A percentile compares a stretch with the other conserved stretches of the same genome.
Conservation (phyloP, 1,140 invertebrate genomes). For the Aphaenogaster floridana region DNA sequence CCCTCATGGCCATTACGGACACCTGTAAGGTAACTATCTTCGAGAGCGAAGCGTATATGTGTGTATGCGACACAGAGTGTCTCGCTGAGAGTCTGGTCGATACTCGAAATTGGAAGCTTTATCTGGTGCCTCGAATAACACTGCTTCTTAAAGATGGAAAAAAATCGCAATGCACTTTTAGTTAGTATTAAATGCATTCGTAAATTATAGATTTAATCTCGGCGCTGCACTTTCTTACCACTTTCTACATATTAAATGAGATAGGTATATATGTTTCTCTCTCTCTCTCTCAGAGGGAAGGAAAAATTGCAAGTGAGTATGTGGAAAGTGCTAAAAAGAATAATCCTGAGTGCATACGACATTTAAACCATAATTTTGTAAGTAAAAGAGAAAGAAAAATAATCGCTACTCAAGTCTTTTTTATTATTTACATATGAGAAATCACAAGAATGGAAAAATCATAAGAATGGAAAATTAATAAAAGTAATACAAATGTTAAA, state of each 20-base stretch:
- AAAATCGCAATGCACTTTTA: not conserved
- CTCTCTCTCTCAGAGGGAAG: not conserved
- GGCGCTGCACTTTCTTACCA: conserved; percentile 4
- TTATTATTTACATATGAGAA: not conserved
- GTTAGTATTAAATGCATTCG: not conserved
- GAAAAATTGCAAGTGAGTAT: not conserved
- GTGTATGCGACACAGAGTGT: not conserved
- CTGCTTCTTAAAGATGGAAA: not conserved
- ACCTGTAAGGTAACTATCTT: conserved; percentile 49
- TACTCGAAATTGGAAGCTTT: not conserved
- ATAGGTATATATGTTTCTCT: not conserved
- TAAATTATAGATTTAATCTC: not conserved
- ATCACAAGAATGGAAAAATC: not conserved
- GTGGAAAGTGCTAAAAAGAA: not conserved
- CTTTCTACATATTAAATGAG: conserved; percentile 47
- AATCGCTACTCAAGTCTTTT: not conserved
- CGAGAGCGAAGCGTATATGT: not conserved
- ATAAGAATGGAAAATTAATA: not conserved
- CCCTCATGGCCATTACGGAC: conserved; percentile 29
- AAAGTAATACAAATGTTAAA: not conserved
- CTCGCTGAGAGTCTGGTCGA: not conserved
- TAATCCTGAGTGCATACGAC: not conserved
- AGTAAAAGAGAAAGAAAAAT: not conserved
- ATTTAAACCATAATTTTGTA: not conserved
- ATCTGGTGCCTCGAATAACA: not conserved